Percentiles rank a stretch among this genome's conserved stretches.
Conservation (phyloP, 2,888 invertebrate species). For the Atrina japonica region DNA sequence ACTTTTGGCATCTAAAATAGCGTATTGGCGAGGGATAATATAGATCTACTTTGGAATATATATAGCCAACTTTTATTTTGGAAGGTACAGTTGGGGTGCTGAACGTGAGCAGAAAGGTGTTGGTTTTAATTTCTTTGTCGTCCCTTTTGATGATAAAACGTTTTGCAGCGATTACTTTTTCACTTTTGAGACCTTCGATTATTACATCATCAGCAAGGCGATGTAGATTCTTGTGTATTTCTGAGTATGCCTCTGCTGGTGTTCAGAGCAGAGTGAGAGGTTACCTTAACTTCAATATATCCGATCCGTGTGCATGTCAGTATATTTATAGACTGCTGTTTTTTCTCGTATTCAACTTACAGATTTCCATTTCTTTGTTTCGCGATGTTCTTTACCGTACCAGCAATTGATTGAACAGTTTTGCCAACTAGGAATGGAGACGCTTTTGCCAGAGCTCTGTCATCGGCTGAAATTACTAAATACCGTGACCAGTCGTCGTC, state of each 20-base stretch:
- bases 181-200: background rate
- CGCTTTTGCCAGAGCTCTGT: background rate
- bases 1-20: background rate
- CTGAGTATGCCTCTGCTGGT: background rate
- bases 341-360: background rate
- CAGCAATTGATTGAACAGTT: background rate
- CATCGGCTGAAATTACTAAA: background rate
- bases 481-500: background rate
- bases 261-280: background rate
- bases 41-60: background rate
- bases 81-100: background rate
- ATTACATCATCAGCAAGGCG: constrained; percentile 1
- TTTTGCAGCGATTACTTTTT: background rate
- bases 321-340: background rate
- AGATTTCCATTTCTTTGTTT: constrained; percentile 1
- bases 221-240: background rate
- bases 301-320: constrained; percentile 1
- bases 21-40: background rate
- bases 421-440: background rate
- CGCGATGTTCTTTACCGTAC: background rate
- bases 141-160: constrained; percentile 1
- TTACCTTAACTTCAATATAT: background rate
- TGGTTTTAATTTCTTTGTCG: background rate
- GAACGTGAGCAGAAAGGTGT: background rate
- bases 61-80: background rate